Base-by-base conservation (phyloP, 2,888 invertebrate genomes). In the Drepana falcataria region DNA sequence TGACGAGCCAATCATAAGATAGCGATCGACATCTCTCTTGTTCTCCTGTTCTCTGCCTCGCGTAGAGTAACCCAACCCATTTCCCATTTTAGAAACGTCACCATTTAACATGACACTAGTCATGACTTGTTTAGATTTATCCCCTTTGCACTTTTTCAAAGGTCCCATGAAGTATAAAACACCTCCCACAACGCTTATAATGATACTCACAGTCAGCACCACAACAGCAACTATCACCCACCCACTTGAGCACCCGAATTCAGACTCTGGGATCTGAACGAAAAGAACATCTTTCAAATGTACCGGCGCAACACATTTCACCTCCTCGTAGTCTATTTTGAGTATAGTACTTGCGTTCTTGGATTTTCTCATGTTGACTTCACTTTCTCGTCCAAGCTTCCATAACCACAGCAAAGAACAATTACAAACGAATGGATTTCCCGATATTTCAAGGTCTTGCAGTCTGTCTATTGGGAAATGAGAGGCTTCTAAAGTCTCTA, bases 391-490 rank as follows among this genome's bases (percentile, higher is more conserved):
- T 35, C 85, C 87, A 49, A 96, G 91, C 73, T 94, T 94, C 96
- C 96, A 96, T 48, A 97, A 87, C 97, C 97, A 97, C 59, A 95
- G 91, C 58, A 97, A 86, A 53, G 96, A 96, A 77, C 97, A 97
- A 83, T 97, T 97, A 85, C 97, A 97, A 58, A 94, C 92, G 61
- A 97, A 92, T 0, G 96, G 96, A 87, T 97, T 97, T 40, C 96
- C 96, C 41, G 95, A 95, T 53, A 97, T 91, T 64, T 94, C 93
- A 41, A 97, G 88, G 58, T 93, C 93, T 73, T 94, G 93, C 65
- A 97, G 86, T 67, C 95, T 94, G 76, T 97, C 96, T 69, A 96
- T 92, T 40, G 96, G 96, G 73, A 96, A 96, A 80, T 96, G 95
- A 37, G 95, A 94, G 0, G 95, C 95, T 76, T 95, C 96, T 5